Evolutionary conservation across 1,140 invertebrate species (phyloP), one percentile per base, ranked within the genome.

Genomic region (Atta colombica): DNA sequence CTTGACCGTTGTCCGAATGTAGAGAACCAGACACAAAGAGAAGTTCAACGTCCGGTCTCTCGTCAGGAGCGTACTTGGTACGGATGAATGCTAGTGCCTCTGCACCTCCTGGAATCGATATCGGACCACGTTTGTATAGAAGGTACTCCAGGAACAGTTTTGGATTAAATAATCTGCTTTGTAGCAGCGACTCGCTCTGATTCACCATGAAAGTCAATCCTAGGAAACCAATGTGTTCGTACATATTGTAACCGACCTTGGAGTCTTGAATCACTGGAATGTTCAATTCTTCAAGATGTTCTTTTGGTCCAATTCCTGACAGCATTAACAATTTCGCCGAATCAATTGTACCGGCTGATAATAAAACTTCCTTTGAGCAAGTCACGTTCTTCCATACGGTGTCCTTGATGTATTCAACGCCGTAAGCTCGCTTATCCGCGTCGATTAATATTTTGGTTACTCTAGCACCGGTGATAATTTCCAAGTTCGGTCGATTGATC

Each of bases 191-290:
- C 0, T 95, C 92, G 39, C 91, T 93, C 10, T 92, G 90, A 71
- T 96, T 94, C 2, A 97, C 93, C 55, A 96, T 91, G 82, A 97
- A 97, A 0, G 95, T 96, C 55, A 97, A 90, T 1, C 96, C 97
- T 0, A 96, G 95, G 88, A 97, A 97, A 7, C 96, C 96, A 71
- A 97, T 95, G 89, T 98, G 98, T 88, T 98, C 98, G 90, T 97
- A 97, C 28, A 98, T 91, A 10, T 96, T 97, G 90, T 96, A 94
- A 0, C 98, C 98, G 1, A 98, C 97, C 69, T 95, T 96, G 14
- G 97, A 94, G 86, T 97, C 96, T 91, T 97, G 94, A 12, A 98
- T 93, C 0, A 97, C 94, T 0, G 96, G 95, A 35, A 98, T 97
- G 0, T 96, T 96, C 1, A 98, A 93, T 35, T 97, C 96, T 66